Evolutionary conservation across 2,113 vertebrate species (phyloP), one percentile per base, ranked within the genome.

Genomic region (Sarotherodon lohbergeri): DNA sequence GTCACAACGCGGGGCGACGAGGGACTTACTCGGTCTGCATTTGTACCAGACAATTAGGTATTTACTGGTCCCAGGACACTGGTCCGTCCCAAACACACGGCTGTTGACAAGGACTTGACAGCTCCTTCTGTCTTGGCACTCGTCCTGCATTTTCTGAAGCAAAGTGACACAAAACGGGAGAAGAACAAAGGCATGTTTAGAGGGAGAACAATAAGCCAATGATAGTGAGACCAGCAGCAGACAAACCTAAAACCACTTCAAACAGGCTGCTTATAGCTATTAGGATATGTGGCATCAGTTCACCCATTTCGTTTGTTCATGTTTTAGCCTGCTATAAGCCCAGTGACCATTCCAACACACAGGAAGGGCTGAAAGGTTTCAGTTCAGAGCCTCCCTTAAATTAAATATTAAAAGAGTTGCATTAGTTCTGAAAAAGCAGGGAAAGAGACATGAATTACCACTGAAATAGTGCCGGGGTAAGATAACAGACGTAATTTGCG

Each of bases 21-120:
- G 56, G 57, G 82, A 97, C 98, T 98, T 95, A 98, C 97, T 98
- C 43, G 98, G 98, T 92, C 97, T 96, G 96, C 98, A 98, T 95
- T 98, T 98, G 96, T 98, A 98, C 96, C 96, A 97, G 79, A 98
- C 96, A 19, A 97, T 95, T 95, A 98, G 97, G 95, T 98, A 97
- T 93, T 98, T 98, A 92, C 97, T 92, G 19, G 96, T 96, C 87
- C 95, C 96, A 1, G 97, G 98, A 94, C 98, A 98, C 5, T 97
- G 97, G 88, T 98, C 97, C 1, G 19, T 89, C 41, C 97, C 98
- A 6, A 98, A 98, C 41, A 98, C 95, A 19, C 97, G 97, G 93
- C 97, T 98, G 89, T 97, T 98, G 94, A 98, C 96, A 29, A 98
- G 96, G 78, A 98, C 95, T 92, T 97, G 97, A 97, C 98, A 98